These are phyloP conservation scores for Jacana jacana DNA, from an alignment of 2,113 vertebrate species.

Conservation along the genomic window DNA sequence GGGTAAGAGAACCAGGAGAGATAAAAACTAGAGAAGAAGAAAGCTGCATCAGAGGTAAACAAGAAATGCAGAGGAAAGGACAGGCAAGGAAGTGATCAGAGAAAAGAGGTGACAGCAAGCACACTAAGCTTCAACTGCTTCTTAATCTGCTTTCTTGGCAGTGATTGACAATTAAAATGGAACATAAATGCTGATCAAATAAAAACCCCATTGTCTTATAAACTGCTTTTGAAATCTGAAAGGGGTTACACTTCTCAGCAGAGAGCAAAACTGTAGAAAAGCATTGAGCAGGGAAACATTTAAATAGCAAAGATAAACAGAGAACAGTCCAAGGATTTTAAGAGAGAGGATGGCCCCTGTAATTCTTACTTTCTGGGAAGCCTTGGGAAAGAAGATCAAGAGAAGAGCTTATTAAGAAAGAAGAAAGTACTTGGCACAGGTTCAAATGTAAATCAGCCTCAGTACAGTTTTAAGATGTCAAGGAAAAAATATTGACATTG, in stretches of 20 bases:
- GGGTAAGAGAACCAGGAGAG: neutral
- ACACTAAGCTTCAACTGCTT: neutral
- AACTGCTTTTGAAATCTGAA: neutral
- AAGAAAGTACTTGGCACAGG: neutral
- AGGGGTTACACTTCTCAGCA: neutral
- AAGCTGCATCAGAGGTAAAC: neutral
- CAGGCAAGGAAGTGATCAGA: neutral
- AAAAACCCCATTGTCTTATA: neutral
- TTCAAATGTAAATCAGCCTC: slow-evolving; percentile 17
- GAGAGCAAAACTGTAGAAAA: neutral
- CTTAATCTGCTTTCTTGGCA: neutral
- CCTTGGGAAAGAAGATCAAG: neutral
- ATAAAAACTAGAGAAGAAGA: neutral
- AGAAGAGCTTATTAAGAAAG: neutral
- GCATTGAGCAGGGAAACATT: neutral
- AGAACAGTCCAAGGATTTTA: neutral
- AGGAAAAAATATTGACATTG: neutral
- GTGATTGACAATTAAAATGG: neutral
- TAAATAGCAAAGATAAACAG: neutral
- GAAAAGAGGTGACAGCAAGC: neutral
- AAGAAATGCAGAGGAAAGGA: slow-evolving; percentile 1
- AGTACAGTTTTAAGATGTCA: neutral
- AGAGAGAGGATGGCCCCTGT: neutral
- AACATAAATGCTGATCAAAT: neutral
- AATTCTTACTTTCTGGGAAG: neutral